Base-by-base conservation (phyloP, 2,113 vertebrate genomes). In the Hypanus sabinus region DNA sequence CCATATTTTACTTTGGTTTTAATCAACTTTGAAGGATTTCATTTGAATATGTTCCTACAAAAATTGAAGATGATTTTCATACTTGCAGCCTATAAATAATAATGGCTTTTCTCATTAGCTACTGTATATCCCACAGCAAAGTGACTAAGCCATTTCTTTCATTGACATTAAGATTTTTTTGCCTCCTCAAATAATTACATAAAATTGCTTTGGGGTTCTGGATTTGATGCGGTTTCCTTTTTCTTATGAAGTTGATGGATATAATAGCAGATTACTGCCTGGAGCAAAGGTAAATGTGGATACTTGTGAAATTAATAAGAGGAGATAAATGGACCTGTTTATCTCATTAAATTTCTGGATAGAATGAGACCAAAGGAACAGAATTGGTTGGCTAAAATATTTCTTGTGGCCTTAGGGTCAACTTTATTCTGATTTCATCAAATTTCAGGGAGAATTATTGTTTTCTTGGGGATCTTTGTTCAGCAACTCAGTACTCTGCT, bases 251-350 rank as follows among this genome's bases (percentile, higher is more conserved):
- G 10, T n/a, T 62, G 83, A 60, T 88, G 27, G 57, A 60, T 88
- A 14, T 57, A 62, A 88, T 60, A n/a, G 57, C 5, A 88, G 55
- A 10, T 27, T 27, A 88, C 27, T 88, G 57, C 83, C 57, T 88
- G 57, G 62, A n/a, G 57, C 83, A 30, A 30, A n/a, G 27, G 46
- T 85, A 85, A 57, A 57, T 85, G 38, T 57, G 22, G 57, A 88
- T 62, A 62, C 57, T 88, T 12, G 55, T n/a, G 57, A 88, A 88
- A 57, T 88, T 88, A 88, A 88, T 88, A 88, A 62, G 57, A 62
- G 57, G 83, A 30, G 83, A 87, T 87, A 62, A 87, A 87, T 88
- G 11, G 30, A 88, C 14, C 57, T 62, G 60, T 88, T 88, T 62
- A 88, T 62, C 30, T 88, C 27, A 14, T 60, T 60, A 88, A 62